Base-by-base conservation (phyloP, 1,140 invertebrate species). In the Calosoma granatense region DNA sequence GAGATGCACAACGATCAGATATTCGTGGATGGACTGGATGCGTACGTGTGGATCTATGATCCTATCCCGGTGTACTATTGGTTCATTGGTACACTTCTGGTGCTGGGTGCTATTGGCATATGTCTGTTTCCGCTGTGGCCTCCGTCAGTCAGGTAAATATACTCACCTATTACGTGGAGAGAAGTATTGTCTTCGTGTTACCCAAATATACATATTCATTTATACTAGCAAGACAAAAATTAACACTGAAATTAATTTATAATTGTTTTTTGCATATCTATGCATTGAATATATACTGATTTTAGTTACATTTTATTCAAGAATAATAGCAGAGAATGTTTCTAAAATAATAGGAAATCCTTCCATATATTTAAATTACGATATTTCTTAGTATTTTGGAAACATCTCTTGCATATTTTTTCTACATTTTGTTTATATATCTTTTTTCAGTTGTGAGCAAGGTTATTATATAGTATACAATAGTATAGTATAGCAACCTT, bases 1-100 rank as follows among this genome's bases (percentile, higher is more conserved):
- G 92, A 97, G 72, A 97, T 98, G 94, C 93, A 97, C 74, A 82
- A 93, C 65, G 90, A 97, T 60, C 94, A 98, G 73, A 72, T 86
- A 62, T 97, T 98, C 76, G 81, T 93, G 2, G 96, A 98, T 75
- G 88, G 87, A 36, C 80, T 87, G 23, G 94, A 98, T 75, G 91
- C 96, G 1, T 99, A 98, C 76, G 96, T 99, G 14, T 99, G 97
- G 97, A 89, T 99, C 56, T 99, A 97, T 76, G 96, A 99, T 73
- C 96, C 96, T 2, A 94, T 97, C 65, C 94, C 95, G 9, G 82
- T 94, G 58, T 92, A 94, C 76, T 97, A 97, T 68, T 98, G 95
- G 87, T 78, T 98, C 60, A 90, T 95, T 67, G 97, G 97, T 52
- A 81, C 88, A 20, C 76, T 95, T 0, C 78, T 98, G 58, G 91